A percentile compares a stretch with the other conserved stretches of the same genome.
These are phyloP conservation scores for Cheilosia impressa DNA, from an alignment of 2,888 invertebrate species.

Conservation along the genomic window DNA sequence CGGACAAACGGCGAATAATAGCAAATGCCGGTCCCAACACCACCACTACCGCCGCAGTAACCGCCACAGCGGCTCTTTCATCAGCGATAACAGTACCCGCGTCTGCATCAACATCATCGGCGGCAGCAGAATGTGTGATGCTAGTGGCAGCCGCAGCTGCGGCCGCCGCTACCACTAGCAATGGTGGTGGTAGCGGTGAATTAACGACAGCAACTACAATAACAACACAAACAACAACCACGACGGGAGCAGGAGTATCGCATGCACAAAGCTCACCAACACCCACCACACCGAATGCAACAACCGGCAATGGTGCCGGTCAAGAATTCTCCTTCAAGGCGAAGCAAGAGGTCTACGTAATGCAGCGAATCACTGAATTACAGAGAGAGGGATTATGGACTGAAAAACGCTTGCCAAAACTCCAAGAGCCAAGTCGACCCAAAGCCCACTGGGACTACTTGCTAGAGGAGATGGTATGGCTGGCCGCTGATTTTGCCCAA, in stretches of 20 bases:
- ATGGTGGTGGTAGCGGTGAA: slow-evolving; percentile 78
- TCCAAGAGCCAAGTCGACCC: slow-evolving; percentile 93
- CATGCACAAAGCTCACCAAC: slow-evolving; percentile 78
- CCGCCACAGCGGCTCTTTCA: slow-evolving; percentile 76
- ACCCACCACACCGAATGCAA: slow-evolving; percentile 68
- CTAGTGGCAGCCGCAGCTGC: slow-evolving; percentile 50
- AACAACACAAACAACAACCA: slow-evolving; percentile 24
- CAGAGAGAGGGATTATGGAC: slow-evolving; percentile 98
- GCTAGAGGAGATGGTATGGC: slow-evolving; percentile 99
- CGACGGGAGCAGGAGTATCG: slow-evolving; percentile 78
- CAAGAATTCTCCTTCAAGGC: slow-evolving; percentile 91
- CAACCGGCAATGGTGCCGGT: slow-evolving; percentile 71
- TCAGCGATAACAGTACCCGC: slow-evolving; percentile 77
- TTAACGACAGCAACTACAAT: slow-evolving; percentile 23
- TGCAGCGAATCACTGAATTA: slow-evolving; percentile 95
- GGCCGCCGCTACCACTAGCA: slow-evolving; percentile 45
- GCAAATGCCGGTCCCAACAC: slow-evolving; percentile 76
- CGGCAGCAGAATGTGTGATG: slow-evolving; percentile 58
- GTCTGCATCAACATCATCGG: slow-evolving; percentile 67
- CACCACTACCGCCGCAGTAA: slow-evolving; percentile 65
- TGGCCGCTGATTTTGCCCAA: slow-evolving; percentile 98
- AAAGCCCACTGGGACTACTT: slow-evolving; percentile 99
- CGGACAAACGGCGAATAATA: slow-evolving; percentile 77
- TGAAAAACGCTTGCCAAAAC: slow-evolving; percentile 94
- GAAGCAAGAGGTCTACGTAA: slow-evolving; percentile 96